Base-by-base conservation (phyloP, 2,113 vertebrate species). In the Poecilia latipinna region DNA sequence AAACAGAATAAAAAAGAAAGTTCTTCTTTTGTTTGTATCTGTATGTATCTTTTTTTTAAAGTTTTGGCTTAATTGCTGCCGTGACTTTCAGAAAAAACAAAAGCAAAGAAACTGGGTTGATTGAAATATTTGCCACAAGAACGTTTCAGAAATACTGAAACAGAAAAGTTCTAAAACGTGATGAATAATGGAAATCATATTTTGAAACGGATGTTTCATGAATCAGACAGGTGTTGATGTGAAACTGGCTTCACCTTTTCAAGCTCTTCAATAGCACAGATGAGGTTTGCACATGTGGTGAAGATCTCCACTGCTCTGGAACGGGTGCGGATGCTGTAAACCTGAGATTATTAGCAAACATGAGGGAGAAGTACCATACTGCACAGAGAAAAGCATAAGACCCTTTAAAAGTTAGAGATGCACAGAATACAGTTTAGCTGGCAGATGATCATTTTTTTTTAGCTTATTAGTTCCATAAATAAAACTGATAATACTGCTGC, bases 301-400 rank as follows among this genome's bases (percentile, higher is more conserved):
- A 99, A 99, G 57, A 99, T 99, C 93, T 99, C 98, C 82, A 99
- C 98, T 1, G 98, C 96, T 70, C 98, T 95, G 0, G 98, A 96
- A 33, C 98, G 95, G 0, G 98, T 99, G 61, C 98, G 97, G 82
- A 99, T 99, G 42, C 98, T 96, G 70, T 99, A 99, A 2, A 99
- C 94, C 98, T 99, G 82, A 54, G 66, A 64, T 1, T n/a, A 39
- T 37, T 2, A 17, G 48, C 19, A 0, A 65, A 57, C n/a, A 62
- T 61, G 12, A 39, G 13, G 68, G 24, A 31, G 26, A 0, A 69
- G 22, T 0, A 57, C 1, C 8, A 6, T 0, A 11, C 4, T 1
- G 13, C 42, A 44, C 22, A 22, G 2, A 67, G 33, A 11, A n/a
- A 42, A 15, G n/a, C 4, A 15, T 26, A 26, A 26, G 29, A 67